These are phyloP conservation scores for Ametastegia equiseti DNA, from an alignment of 2,888 invertebrate species.

Conservation along the genomic window DNA sequence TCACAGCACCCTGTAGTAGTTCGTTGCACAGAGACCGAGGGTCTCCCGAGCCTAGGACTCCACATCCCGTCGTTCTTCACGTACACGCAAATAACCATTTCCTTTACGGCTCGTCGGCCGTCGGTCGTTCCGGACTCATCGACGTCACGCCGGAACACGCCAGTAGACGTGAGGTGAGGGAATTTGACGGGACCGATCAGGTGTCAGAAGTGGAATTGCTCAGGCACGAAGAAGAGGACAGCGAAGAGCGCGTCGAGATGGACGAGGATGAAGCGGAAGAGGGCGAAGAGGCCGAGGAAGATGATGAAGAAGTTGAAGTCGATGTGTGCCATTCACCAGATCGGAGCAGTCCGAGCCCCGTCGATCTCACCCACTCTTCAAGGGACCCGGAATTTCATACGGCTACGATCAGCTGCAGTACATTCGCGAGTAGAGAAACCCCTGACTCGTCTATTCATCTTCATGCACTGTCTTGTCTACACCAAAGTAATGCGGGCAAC, in stretches of 20 bases:
- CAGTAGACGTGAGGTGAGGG: background rate
- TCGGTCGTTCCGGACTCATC: constrained; percentile 13
- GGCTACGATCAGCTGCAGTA: constrained; percentile 51
- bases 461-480: constrained; percentile 66
- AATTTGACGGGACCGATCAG: constrained; percentile 60
- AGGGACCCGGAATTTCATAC: constrained; percentile 42
- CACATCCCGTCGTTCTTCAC: constrained; percentile 27
- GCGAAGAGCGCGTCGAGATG: constrained; percentile 50
- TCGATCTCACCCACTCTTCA: constrained; percentile 74
- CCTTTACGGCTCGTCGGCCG: constrained; percentile 37
- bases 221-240: constrained; percentile 54
- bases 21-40: constrained; percentile 33
- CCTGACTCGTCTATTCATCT: constrained; percentile 62
- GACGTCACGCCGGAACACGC: constrained; percentile 32
- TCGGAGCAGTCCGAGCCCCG: constrained; percentile 74
- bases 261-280: constrained; percentile 57
- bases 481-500: constrained; percentile 50
- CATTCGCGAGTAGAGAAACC: constrained; percentile 62
- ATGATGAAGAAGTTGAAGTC: constrained; percentile 68
- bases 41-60: constrained; percentile 16
- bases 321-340: constrained; percentile 68
- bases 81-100: constrained; percentile 28
- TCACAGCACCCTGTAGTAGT: constrained; percentile 13
- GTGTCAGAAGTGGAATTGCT: constrained; percentile 56
- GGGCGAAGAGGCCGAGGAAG: constrained; percentile 60